phyloP scores from a whole-genome alignment of 30 jellyfish, hydroid and myxozoan species.

The Pelagia noctiluca region DNA sequence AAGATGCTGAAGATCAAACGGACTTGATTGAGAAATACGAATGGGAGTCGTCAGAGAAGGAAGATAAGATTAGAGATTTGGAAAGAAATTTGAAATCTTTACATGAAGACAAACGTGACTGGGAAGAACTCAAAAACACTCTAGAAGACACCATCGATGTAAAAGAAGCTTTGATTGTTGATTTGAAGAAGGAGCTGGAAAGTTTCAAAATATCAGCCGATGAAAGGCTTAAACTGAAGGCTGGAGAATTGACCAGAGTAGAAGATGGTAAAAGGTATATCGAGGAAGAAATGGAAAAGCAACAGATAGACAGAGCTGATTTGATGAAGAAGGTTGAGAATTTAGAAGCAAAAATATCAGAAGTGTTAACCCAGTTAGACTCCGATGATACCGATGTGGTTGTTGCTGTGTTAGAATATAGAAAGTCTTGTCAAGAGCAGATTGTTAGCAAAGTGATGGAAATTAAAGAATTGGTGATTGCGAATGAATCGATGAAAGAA shows the following conservation, averaged over 20 bases:
- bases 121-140: slow-evolving; percentile 72
- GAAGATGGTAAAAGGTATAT: not conserved
- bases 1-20: slow-evolving; percentile 32
- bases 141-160: slow-evolving; percentile 82
- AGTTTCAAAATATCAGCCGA: not conserved
- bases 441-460: not conserved
- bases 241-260: slow-evolving; percentile 16
- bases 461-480: not conserved
- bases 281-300: not conserved
- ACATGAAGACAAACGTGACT: slow-evolving; percentile 47
- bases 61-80: slow-evolving; percentile 55
- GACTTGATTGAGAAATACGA: slow-evolving; percentile 59
- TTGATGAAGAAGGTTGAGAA: slow-evolving; percentile 4
- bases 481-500: slow-evolving; percentile 11
- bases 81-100: slow-evolving; percentile 43
- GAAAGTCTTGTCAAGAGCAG: not conserved
- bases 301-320: not conserved
- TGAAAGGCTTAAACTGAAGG: slow-evolving; percentile 6
- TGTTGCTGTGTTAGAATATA: not conserved
- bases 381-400: not conserved
- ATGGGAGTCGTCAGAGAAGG: slow-evolving; percentile 76
- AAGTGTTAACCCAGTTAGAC: no score
- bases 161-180: slow-evolving; percentile 65
- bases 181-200: slow-evolving; percentile 46
- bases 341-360: not conserved